Conservation (phyloP, 1,140 invertebrate genomes). For the Mercenaria mercenaria region DNA sequence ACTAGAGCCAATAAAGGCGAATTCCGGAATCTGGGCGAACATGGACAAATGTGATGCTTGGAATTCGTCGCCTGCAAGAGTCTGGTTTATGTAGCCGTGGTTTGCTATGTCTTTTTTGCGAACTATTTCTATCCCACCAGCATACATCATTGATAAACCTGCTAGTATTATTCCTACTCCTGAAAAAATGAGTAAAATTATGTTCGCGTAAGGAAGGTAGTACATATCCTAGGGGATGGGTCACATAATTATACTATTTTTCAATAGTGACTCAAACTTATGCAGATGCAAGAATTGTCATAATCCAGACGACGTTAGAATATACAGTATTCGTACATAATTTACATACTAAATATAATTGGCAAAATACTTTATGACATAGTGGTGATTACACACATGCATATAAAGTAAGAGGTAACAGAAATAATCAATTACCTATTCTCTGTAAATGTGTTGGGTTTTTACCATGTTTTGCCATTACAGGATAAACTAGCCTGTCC, state of each 20-base stretch:
- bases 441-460: conserved; percentile 79
- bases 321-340: no score
- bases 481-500: conserved; percentile 85
- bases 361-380: no score
- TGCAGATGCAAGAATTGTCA: no score
- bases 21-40: conserved; percentile 75
- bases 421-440: conserved; percentile 81
- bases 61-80: conserved; percentile 70
- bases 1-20: conserved; percentile 87
- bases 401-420: no score
- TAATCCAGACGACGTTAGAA: no score
- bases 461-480: conserved; percentile 74
- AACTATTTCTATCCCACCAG: conserved; percentile 86
- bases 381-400: no score
- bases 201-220: no score
- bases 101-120: conserved; percentile 77
- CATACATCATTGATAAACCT: conserved; percentile 83
- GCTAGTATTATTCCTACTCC: conserved; percentile 86
- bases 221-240: no score
- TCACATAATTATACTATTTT: no score
- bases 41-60: conserved; percentile 70
- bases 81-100: conserved; percentile 70
- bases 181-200: conserved; percentile 68
- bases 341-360: no score
- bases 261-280: no score